Conservation (phyloP, 2,113 vertebrate species). For the Lophochroa leadbeateri region DNA sequence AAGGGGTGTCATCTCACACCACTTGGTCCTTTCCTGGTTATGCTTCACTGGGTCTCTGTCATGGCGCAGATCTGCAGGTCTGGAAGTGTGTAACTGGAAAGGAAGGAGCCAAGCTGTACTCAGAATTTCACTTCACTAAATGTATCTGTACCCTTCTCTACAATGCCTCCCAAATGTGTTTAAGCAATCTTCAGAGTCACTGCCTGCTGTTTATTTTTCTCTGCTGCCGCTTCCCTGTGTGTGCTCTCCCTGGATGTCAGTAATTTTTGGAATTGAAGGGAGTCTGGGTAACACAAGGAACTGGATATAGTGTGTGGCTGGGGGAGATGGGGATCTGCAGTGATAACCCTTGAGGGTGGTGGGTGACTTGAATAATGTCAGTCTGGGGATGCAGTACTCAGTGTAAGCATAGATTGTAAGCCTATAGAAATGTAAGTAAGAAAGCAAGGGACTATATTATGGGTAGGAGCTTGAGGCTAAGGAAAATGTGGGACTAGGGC, state of each 20-base stretch:
- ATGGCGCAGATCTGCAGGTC: not conserved
- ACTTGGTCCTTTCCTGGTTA: not conserved
- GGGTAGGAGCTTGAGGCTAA: not conserved
- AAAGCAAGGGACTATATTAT: rapidly evolving
- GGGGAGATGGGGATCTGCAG: not conserved
- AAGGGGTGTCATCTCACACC: rapidly evolving
- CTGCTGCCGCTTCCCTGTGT: not conserved
- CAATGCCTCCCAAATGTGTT: not conserved
- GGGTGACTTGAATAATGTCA: not conserved
- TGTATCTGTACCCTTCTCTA: rapidly evolving
- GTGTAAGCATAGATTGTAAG: not conserved
- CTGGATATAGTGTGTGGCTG: rapidly evolving
- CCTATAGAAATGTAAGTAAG: not conserved
- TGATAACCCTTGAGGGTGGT: not conserved
- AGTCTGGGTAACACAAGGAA: not conserved
- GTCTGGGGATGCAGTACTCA: not conserved
- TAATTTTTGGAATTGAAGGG: not conserved
- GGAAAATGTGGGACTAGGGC: not conserved
- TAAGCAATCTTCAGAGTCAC: not conserved
- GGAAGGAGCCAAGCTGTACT: not conserved
- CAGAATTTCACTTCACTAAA: not conserved
- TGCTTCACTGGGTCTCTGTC: not conserved
- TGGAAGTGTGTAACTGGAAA: not conserved
- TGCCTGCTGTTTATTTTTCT: not conserved
- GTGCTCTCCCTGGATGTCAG: rapidly evolving